These are phyloP conservation scores for Lycaena phlaeas DNA, from an alignment of 2,888 invertebrate species.

Conservation along the genomic window DNA sequence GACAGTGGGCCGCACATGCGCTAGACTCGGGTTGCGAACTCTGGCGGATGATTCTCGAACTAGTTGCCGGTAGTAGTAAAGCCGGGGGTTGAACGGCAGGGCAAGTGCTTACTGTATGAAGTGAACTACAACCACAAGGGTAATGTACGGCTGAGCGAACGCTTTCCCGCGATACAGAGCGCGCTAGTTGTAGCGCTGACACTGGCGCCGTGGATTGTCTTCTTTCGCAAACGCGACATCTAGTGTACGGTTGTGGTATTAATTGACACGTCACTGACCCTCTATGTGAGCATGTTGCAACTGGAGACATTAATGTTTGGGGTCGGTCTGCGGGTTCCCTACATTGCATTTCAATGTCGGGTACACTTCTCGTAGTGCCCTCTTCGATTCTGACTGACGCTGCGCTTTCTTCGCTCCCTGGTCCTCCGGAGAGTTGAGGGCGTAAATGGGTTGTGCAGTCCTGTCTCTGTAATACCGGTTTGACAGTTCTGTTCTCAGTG, in stretches of 20 bases:
- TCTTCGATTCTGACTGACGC: constrained; percentile 77
- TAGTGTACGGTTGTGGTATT: constrained; percentile 76
- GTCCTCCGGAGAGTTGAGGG: constrained; percentile 79
- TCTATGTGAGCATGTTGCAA: constrained; percentile 73
- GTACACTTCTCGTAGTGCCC: constrained; percentile 82
- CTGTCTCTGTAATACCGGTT: constrained; percentile 88
- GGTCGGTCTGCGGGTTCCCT: constrained; percentile 71
- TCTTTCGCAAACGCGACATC: constrained; percentile 81
- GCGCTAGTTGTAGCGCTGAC: constrained; percentile 82
- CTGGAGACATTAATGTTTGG: constrained; percentile 68
- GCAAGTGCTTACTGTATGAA: constrained; percentile 74
- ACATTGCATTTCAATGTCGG: constrained; percentile 87
- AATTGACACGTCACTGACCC: constrained; percentile 78
- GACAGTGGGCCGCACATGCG: constrained; percentile 77
- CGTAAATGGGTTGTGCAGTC: constrained; percentile 87
- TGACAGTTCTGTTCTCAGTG: constrained; percentile 69
- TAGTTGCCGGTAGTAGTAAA: constrained; percentile 80
- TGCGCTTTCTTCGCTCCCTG: constrained; percentile 83
- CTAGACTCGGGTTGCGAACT: constrained; percentile 88
- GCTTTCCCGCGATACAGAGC: constrained; percentile 88
- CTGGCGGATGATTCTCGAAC: constrained; percentile 88
- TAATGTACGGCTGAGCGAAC: constrained; percentile 81
- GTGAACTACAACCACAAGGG: constrained; percentile 72
- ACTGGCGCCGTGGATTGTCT: constrained; percentile 87
- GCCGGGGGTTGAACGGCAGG: constrained; percentile 80